These are phyloP conservation scores for Lottia gigantea DNA, from an alignment of 2,888 invertebrate species.

Conservation along the genomic window DNA sequence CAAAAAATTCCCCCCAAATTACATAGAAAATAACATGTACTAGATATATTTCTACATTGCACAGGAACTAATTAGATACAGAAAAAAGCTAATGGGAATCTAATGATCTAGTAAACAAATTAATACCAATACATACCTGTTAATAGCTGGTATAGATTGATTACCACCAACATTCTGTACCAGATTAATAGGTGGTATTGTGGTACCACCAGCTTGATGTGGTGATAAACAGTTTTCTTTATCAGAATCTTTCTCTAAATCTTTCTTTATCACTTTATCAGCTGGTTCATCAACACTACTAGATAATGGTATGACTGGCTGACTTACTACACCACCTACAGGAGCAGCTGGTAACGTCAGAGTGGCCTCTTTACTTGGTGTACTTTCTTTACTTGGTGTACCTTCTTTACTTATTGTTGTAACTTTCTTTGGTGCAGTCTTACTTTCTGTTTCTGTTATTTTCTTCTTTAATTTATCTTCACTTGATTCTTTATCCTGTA, in stretches of 20 bases:
- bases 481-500: constrained; percentile 23
- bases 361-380: neutral
- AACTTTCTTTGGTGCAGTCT: neutral
- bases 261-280: constrained; percentile 22
- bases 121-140: constrained; percentile 19
- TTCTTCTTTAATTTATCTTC: constrained; percentile 33
- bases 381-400: too few relatives aligned
- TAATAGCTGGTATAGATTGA: constrained; percentile 4
- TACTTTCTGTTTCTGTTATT: constrained; percentile 30
- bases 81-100: too few relatives aligned
- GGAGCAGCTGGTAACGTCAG: constrained; percentile 10
- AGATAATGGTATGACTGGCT: neutral
- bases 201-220: neutral
- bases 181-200: neutral
- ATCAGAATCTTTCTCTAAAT: constrained; percentile 19
- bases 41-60: too few relatives aligned
- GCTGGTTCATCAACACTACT: constrained; percentile 8
- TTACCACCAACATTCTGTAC: neutral
- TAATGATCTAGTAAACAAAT: too few relatives aligned
- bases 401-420: neutral
- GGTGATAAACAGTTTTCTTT: neutral
- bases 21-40: too few relatives aligned
- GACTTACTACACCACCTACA: constrained; percentile 9
- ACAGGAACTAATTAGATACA: too few relatives aligned
- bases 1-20: too few relatives aligned